phyloP scores from a whole-genome alignment of 1,140 invertebrate species.

The Episyrphus balteatus region DNA sequence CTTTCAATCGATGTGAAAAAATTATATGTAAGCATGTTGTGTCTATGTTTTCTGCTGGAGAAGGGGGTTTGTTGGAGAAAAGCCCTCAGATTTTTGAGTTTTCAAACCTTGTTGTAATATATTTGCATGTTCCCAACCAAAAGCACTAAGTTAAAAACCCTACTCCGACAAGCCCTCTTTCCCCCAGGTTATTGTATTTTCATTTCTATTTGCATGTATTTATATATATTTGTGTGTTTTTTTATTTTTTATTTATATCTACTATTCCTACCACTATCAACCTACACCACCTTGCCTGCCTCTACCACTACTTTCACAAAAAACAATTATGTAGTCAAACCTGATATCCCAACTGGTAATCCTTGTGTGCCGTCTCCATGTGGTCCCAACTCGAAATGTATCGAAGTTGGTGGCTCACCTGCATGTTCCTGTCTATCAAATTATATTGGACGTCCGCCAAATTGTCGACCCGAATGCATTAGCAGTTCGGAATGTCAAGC shows the following conservation, averaged over 20 bases:
- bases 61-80: background rate
- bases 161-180: too few relatives aligned
- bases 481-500: constrained; percentile 59
- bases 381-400: constrained; percentile 66
- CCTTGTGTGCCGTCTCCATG: constrained; percentile 61
- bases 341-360: constrained; percentile 26
- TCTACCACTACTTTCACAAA: background rate
- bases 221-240: constrained; percentile 17
- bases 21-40: constrained; percentile 45
- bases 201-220: constrained; percentile 24
- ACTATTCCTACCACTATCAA: constrained; percentile 4
- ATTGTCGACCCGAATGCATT: constrained; percentile 68
- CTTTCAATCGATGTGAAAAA: constrained; percentile 54
- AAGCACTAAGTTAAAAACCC: too few relatives aligned
- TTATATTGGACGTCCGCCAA: constrained; percentile 64
- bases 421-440: constrained; percentile 64
- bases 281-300: constrained; percentile 1
- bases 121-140: too few relatives aligned
- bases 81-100: too few relatives aligned
- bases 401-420: constrained; percentile 54
- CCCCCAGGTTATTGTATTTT: background rate
- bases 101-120: too few relatives aligned
- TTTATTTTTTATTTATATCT: constrained; percentile 21
- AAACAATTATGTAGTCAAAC: constrained; percentile 1
- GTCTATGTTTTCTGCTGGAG: background rate